phyloP scores from a whole-genome alignment of 1,140 invertebrate genomes.

The Neocloeon triangulifer region DNA sequence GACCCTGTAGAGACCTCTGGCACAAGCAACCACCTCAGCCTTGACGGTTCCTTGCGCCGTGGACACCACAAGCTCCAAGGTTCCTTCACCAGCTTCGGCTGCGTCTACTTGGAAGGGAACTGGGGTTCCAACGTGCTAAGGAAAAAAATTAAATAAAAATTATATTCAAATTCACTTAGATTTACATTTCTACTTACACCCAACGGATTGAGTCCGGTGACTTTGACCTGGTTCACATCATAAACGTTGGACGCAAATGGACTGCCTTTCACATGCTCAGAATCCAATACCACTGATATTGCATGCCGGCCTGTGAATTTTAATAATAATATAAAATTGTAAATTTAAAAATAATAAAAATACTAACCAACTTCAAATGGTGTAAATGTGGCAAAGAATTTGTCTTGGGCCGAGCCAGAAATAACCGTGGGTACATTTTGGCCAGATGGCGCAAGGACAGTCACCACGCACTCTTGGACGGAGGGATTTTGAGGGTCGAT shows the following conservation, averaged over 20 bases:
- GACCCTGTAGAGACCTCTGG: constrained; percentile 83
- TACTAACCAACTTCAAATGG: constrained; percentile 50
- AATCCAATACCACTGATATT: constrained; percentile 54
- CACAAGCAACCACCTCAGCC: constrained; percentile 56
- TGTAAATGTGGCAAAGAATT: constrained; percentile 47
- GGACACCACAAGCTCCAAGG: constrained; percentile 81
- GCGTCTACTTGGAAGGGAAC: constrained; percentile 87
- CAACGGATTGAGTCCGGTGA: constrained; percentile 41
- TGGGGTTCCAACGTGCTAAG: constrained; percentile 40
- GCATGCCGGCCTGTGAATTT: constrained; percentile 43
- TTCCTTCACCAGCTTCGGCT: constrained; percentile 85
- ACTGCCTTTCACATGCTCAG: constrained; percentile 66
- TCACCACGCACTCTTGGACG: constrained; percentile 30
- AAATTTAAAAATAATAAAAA: constrained; percentile 1
- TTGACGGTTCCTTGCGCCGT: constrained; percentile 47
- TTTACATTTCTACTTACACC: constrained; percentile 16
- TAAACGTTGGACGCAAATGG: constrained; percentile 85
- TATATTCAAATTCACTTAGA: neutral
- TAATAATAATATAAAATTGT: constrained; percentile 1
- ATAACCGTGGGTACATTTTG: constrained; percentile 42
- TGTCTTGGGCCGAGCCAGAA: constrained; percentile 25
- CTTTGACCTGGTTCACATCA: constrained; percentile 64
- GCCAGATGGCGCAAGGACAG: constrained; percentile 55
- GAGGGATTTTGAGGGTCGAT: constrained; percentile 29
- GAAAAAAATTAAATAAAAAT: constrained; percentile 5